These are phyloP conservation scores for Montipora efflorescens DNA, from an alignment of 64 coral and sea anemone species.

Conservation along the genomic window DNA sequence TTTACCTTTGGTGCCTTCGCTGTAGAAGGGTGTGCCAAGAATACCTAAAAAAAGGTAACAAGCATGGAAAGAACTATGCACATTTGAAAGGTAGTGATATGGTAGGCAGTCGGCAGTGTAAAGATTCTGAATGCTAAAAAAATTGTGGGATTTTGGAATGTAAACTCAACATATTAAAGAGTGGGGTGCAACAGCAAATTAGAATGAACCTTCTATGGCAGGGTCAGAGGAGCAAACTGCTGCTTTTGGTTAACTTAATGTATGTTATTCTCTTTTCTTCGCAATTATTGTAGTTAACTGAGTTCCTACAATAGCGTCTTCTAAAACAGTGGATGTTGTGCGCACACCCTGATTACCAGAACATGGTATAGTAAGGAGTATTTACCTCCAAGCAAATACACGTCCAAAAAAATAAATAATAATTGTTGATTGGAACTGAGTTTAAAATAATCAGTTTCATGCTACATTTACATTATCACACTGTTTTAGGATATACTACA, in stretches of 20 bases:
- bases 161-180: neutral
- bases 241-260: neutral
- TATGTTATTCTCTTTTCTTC: neutral
- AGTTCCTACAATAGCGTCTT: neutral
- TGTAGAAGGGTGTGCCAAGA: no score
- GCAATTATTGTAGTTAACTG: neutral
- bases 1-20: no score
- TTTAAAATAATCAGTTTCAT: neutral
- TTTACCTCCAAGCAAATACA: neutral
- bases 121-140: neutral
- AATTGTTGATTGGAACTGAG: neutral
- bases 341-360: neutral
- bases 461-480: neutral
- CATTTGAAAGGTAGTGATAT: neutral
- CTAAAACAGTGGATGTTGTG: neutral
- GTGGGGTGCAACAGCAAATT: constrained; percentile 3
- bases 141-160: constrained; percentile 9
- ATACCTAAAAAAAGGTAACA: no score
- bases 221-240: neutral
- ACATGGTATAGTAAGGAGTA: neutral
- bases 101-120: neutral
- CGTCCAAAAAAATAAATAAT: neutral
- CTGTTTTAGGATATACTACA: neutral
- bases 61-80: no score
- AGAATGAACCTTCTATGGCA: neutral